These are phyloP conservation scores for Paedocypris sp. DNA, from an alignment of 2,113 vertebrate genomes.

Conservation along the genomic window DNA sequence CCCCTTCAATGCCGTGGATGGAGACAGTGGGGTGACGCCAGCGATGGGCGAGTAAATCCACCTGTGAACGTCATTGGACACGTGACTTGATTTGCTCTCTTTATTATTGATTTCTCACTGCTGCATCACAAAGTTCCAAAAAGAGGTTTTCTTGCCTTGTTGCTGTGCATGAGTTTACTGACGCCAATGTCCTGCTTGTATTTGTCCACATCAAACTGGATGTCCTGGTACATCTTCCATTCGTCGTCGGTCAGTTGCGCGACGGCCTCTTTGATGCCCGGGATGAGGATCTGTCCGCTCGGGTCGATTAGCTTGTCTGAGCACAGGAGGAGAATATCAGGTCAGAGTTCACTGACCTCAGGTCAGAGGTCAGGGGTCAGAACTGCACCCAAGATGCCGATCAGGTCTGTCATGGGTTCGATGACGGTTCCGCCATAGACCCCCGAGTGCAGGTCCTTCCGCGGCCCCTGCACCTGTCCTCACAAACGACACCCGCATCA, in stretches of 20 bases:
- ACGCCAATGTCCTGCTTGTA: constrained; percentile 63
- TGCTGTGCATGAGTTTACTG: constrained; percentile 66
- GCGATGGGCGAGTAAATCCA: constrained; percentile 73
- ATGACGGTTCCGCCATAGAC: constrained; percentile 62
- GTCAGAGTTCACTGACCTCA: not conserved
- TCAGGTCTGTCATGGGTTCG: constrained; percentile 67
- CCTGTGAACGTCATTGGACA: too few relatives aligned
- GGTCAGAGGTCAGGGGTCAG: not conserved
- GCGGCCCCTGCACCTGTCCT: constrained; percentile 58
- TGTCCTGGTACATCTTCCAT: constrained; percentile 59
- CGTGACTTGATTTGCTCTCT: too few relatives aligned
- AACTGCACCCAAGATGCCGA: constrained; percentile 57
- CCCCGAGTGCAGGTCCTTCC: constrained; percentile 65
- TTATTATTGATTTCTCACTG: too few relatives aligned
- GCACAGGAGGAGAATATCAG: not conserved
- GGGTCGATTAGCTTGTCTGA: constrained; percentile 76
- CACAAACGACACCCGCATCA: not conserved
- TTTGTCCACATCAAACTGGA: constrained; percentile 70
- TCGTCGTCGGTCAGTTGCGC: constrained; percentile 69
- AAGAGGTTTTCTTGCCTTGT: constrained; percentile 82
- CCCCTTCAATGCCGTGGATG: constrained; percentile 84
- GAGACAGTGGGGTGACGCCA: constrained; percentile 82
- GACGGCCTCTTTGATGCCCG: constrained; percentile 72
- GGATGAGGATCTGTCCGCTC: constrained; percentile 73
- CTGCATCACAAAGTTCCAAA: too few relatives aligned